A percentile compares a stretch with the other conserved stretches of the same genome.
phyloP scores from a whole-genome alignment of 2,888 invertebrate species.

The Dioctria linearis region DNA sequence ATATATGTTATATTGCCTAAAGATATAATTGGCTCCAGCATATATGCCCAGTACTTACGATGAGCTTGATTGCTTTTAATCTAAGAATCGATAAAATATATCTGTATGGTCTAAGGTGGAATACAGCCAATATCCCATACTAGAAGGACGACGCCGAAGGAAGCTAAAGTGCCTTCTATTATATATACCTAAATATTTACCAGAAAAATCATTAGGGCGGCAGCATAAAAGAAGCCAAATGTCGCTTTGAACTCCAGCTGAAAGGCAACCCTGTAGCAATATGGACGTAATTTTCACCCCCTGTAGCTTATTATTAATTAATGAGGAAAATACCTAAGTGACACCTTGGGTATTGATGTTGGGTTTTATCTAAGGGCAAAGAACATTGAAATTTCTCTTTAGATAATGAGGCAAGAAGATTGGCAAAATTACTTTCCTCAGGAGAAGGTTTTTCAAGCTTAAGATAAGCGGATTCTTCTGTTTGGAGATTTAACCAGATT shows the following conservation, averaged over 20 bases:
- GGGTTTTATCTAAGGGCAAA: slow-evolving; percentile 1
- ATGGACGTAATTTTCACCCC: slow-evolving; percentile 3
- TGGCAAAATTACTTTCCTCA: not conserved
- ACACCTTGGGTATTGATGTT: slow-evolving; percentile 5
- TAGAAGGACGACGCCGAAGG: not conserved
- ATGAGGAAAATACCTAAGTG: slow-evolving; percentile 13
- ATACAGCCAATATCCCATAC: not conserved
- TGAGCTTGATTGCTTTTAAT: not conserved
- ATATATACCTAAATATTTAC: not conserved
- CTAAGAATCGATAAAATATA: not conserved
- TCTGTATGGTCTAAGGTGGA: not conserved
- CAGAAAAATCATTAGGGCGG: not conserved
- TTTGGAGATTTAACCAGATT: not conserved
- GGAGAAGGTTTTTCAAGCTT: not conserved
- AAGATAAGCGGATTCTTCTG: slow-evolving; percentile 6
- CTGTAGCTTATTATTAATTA: slow-evolving; percentile 1
- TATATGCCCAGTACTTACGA: not conserved
- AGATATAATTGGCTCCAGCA: too few relatives aligned
- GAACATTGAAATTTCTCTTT: slow-evolving; percentile 10
- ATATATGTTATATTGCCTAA: too few relatives aligned
- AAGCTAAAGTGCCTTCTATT: not conserved
- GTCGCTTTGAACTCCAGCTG: not conserved
- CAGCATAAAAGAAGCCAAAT: not conserved
- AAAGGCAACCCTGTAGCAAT: not conserved
- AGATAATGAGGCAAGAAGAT: slow-evolving; percentile 9